Evolutionary conservation across 2,888 invertebrate genomes (phyloP).

Genomic region (Lycia hirtaria): DNA sequence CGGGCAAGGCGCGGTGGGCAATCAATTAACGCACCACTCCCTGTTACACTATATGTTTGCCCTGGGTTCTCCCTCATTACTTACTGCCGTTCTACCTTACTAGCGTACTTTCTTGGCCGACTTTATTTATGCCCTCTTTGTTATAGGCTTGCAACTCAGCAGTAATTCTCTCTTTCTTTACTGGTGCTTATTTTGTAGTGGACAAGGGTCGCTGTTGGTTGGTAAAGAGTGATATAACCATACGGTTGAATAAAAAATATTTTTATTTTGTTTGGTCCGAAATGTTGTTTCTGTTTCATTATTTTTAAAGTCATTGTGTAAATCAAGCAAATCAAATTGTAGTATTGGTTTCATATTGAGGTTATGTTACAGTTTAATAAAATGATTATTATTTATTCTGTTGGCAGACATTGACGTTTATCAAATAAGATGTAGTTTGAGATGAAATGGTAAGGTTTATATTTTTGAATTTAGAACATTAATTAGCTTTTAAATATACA

Average conservation of each 20-base stretch:
- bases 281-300: no score
- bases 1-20: constrained; percentile 64
- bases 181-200: constrained; percentile 2
- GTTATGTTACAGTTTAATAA: no score
- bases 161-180: constrained; percentile 3
- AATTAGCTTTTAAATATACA: no score
- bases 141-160: constrained; percentile 45
- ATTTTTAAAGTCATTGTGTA: no score
- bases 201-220: constrained; percentile 5
- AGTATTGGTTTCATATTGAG: no score
- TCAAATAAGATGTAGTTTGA: no score
- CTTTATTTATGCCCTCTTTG: constrained; percentile 53
- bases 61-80: constrained; percentile 73
- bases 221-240: background rate
- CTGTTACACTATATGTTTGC: constrained; percentile 79
- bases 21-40: constrained; percentile 73
- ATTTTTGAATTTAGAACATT: no score
- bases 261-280: no score
- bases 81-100: constrained; percentile 63
- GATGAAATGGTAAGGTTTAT: no score
- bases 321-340: no score
- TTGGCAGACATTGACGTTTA: no score
- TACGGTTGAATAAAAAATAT: background rate
- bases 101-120: constrained; percentile 55
- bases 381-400: no score